phyloP scores from a whole-genome alignment of 2,797 vertebrate genomes.

The Acropternis orthonyx region DNA sequence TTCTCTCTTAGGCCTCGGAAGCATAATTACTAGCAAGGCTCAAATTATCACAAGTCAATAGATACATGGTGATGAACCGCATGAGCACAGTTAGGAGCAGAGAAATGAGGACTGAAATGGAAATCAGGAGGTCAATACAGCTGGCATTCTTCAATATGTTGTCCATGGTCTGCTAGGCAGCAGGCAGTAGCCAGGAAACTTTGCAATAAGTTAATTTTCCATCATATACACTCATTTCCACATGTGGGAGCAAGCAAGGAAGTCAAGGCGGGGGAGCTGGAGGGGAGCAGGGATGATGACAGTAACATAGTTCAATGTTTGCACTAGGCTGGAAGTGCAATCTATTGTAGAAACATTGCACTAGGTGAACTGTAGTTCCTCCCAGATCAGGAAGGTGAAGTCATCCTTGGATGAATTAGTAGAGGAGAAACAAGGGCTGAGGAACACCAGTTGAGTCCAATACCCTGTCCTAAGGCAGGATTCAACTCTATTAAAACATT shows the following conservation, averaged over 20 bases:
- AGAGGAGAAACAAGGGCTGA: background rate
- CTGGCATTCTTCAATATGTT: slow-evolving; percentile 10
- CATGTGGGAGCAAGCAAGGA: slow-evolving; percentile 1
- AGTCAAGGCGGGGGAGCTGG: background rate
- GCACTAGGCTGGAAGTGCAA: background rate
- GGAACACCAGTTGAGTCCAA: slow-evolving; percentile 26
- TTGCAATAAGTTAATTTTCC: slow-evolving; percentile 25
- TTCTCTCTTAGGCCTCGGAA: background rate
- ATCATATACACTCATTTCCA: slow-evolving; percentile 19
- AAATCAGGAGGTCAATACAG: slow-evolving; percentile 16
- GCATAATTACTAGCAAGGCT: background rate
- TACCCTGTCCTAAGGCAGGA: slow-evolving; percentile 38
- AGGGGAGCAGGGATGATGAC: background rate
- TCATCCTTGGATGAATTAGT: slow-evolving; percentile 42
- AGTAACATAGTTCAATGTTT: background rate
- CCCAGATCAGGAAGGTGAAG: slow-evolving; percentile 19
- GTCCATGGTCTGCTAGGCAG: slow-evolving; percentile 39
- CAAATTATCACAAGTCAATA: background rate
- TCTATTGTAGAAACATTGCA: background rate
- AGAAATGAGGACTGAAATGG: background rate
- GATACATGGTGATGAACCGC: background rate
- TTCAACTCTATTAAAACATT: slow-evolving; percentile 38
- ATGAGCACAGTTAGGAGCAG: background rate
- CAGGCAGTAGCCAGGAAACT: slow-evolving; percentile 17
- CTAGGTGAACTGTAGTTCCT: slow-evolving; percentile 13